These are phyloP conservation scores for Miniopterus natalensis DNA, from an alignment of 2,113 vertebrate genomes.

Conservation along the genomic window DNA sequence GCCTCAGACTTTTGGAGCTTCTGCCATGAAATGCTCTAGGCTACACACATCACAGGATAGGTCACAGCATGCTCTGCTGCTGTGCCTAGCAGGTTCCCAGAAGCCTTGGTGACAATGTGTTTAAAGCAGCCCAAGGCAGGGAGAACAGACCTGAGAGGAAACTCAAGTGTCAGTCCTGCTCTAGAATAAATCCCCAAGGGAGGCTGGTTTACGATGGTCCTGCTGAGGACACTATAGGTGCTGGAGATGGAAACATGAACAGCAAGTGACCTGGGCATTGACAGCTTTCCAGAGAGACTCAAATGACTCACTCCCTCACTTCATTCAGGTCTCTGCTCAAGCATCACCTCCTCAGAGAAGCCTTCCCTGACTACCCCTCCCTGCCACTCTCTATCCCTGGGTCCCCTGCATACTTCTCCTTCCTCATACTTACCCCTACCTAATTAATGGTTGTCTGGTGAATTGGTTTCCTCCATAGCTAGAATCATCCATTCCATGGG, in stretches of 20 bases:
- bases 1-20: not conserved
- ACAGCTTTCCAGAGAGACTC: not conserved
- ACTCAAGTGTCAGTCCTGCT: not conserved
- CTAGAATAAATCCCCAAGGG: not conserved
- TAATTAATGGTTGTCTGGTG: not conserved
- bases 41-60: rapidly evolving
- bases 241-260: not conserved
- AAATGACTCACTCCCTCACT: not conserved
- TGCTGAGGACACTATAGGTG: not conserved
- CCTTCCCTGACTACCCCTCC: not conserved
- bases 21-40: not conserved
- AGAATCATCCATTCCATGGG: not conserved
- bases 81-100: not conserved
- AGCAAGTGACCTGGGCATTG: not conserved
- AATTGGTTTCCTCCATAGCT: not conserved
- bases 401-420: not conserved
- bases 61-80: rapidly evolving
- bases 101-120: not conserved
- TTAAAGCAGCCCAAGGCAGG: not conserved
- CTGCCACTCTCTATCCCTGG: not conserved
- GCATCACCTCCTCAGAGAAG: not conserved
- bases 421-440: not conserved
- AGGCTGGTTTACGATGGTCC: not conserved
- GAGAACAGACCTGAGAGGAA: not conserved
- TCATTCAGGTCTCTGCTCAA: not conserved